Conservation (phyloP, 2,888 invertebrate genomes). For the Gari tellinella region DNA sequence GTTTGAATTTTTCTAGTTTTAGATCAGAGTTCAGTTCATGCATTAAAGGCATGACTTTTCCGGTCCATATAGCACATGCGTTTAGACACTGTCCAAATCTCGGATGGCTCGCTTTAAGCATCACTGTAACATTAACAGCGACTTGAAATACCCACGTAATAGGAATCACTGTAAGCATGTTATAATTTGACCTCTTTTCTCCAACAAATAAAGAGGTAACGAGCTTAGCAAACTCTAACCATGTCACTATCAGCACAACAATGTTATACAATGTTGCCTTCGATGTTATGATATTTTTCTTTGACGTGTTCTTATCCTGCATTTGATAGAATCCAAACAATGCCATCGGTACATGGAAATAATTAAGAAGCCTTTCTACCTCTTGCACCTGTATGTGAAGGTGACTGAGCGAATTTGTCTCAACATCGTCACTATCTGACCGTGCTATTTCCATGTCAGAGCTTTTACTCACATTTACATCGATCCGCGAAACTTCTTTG, state of each 20-base stretch:
- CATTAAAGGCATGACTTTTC: conserved; percentile 7
- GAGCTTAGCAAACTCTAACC: no score
- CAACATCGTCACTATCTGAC: no score
- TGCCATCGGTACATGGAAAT: conserved; percentile 1
- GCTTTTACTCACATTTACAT: no score
- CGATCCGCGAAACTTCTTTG: no score
- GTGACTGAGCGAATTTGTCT: no score
- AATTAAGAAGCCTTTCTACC: no score
- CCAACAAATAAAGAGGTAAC: conserved; percentile 2
- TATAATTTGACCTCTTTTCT: background rate
- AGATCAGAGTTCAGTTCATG: background rate
- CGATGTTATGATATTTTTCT: no score
- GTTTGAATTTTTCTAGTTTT: background rate
- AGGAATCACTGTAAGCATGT: background rate
- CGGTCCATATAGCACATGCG: conserved; percentile 8
- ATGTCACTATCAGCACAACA: no score
- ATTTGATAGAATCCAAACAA: conserved; percentile 10
- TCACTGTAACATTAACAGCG: background rate
- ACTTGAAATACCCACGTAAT: conserved; percentile 2
- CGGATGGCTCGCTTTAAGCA: conserved; percentile 14
- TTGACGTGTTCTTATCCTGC: no score
- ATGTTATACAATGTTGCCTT: no score
- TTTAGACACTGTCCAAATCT: conserved; percentile 1
- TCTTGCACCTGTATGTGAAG: no score
- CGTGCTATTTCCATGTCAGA: no score